Evolutionary conservation across 2,888 invertebrate species (phyloP).

Genomic region (Mesodorylaimus sp.): DNA sequence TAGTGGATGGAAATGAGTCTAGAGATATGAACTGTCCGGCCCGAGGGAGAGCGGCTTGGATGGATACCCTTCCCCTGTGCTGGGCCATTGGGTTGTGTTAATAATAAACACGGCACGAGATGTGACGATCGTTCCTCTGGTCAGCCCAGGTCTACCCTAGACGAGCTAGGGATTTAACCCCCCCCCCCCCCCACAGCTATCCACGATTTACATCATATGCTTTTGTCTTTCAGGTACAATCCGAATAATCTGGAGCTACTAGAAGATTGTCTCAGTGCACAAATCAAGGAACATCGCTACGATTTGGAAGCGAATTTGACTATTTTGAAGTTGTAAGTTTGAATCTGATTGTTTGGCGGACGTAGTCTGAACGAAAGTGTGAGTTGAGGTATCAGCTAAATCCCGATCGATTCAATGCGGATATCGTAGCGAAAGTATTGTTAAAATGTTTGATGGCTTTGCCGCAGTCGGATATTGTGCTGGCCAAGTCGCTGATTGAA

Average conservation of each 20-base stretch:
- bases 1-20: no score
- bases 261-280: constrained; percentile 77
- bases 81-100: no score
- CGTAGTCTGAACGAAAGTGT: background rate
- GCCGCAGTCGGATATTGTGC: constrained; percentile 88
- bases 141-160: no score
- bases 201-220: background rate
- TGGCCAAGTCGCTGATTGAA: constrained; percentile 86
- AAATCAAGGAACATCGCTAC: constrained; percentile 76
- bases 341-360: background rate
- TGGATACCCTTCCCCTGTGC: no score
- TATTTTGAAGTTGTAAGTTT: constrained; percentile 56
- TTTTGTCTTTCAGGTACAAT: constrained; percentile 55
- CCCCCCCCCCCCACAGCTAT: no score
- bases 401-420: constrained; percentile 43
- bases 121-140: background rate
- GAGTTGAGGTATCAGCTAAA: constrained; percentile 63
- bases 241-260: constrained; percentile 76
- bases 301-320: constrained; percentile 92
- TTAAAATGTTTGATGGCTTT: constrained; percentile 87
- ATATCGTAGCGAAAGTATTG: constrained; percentile 63
- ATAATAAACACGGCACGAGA: background rate
- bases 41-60: no score
- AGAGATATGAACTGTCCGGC: no score
- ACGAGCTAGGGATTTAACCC: no score